These are phyloP conservation scores for Montipora cactus DNA, from an alignment of 64 coral and sea anemone species.

Conservation along the genomic window DNA sequence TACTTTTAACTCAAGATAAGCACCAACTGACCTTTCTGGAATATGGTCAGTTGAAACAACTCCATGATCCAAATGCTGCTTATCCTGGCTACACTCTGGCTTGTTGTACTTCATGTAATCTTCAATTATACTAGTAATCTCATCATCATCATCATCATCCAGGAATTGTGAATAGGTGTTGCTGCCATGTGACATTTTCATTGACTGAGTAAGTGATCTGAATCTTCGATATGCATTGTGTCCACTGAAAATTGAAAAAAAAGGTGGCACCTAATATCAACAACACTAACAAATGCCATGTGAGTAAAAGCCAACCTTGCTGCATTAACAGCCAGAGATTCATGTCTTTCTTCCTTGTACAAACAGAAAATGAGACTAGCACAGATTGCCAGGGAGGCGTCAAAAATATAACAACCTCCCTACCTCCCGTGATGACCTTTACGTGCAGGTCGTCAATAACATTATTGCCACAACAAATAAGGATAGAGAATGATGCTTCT, in stretches of 20 bases:
- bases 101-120: conserved; percentile 71
- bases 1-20: neutral
- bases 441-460: no score
- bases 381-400: no score
- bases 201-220: conserved; percentile 43
- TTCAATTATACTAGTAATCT: conserved; percentile 69
- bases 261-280: neutral
- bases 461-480: no score
- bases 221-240: conserved; percentile 26
- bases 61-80: conserved; percentile 38
- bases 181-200: conserved; percentile 4
- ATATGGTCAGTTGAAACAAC: conserved; percentile 26
- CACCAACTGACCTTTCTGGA: conserved; percentile 3
- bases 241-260: conserved; percentile 19
- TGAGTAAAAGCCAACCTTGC: no score
- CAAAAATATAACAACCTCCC: no score
- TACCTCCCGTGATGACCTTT: no score
- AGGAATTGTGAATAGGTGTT: conserved; percentile 43
- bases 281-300: neutral
- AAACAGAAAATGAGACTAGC: no score
- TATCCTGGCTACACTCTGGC: neutral
- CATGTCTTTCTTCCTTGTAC: no score
- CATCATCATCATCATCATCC: conserved; percentile 73
- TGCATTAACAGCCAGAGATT: no score
- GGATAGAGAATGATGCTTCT: no score